phyloP scores from a whole-genome alignment of 2,113 vertebrate species.

The Campylomormyrus numenius region DNA sequence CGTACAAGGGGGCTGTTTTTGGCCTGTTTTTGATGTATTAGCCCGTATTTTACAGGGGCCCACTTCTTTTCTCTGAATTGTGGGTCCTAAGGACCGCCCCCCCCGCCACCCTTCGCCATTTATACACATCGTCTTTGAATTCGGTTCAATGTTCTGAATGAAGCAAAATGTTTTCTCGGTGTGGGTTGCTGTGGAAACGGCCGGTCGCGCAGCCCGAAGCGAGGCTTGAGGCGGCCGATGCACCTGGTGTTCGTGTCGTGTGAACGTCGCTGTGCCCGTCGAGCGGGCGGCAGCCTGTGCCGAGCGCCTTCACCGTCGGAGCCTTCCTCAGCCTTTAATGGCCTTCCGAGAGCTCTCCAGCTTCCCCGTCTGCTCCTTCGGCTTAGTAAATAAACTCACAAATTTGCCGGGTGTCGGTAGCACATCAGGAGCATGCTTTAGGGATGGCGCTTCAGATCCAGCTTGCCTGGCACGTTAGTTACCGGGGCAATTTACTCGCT shows the following conservation, averaged over 20 bases:
- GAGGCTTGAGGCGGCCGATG: neutral
- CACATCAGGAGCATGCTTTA: neutral
- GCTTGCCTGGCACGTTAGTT: neutral
- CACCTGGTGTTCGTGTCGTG: neutral
- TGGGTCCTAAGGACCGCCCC: neutral
- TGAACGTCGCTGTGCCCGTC: neutral
- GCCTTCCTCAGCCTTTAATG: neutral
- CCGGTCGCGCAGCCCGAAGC: neutral
- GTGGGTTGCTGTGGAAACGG: conserved; percentile 10
- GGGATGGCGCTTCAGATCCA: neutral
- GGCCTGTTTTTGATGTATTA: neutral
- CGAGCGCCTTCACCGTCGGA: neutral
- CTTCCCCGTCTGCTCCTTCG: neutral
- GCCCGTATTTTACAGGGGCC: neutral
- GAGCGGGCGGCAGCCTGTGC: neutral
- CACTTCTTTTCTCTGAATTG: conserved; percentile 30
- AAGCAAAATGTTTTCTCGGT: conserved; percentile 5
- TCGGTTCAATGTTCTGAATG: conserved; percentile 18
- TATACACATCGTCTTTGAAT: conserved; percentile 8
- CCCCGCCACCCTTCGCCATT: conserved; percentile 16
- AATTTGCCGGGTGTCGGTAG: neutral
- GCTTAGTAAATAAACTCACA: neutral
- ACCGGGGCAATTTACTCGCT: neutral
- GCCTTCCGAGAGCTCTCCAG: neutral
- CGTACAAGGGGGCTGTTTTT: neutral